A percentile compares a stretch with the other conserved stretches of the same genome.
These are phyloP conservation scores for Silurus asotus DNA, from an alignment of 2,113 vertebrate species.

Conservation along the genomic window DNA sequence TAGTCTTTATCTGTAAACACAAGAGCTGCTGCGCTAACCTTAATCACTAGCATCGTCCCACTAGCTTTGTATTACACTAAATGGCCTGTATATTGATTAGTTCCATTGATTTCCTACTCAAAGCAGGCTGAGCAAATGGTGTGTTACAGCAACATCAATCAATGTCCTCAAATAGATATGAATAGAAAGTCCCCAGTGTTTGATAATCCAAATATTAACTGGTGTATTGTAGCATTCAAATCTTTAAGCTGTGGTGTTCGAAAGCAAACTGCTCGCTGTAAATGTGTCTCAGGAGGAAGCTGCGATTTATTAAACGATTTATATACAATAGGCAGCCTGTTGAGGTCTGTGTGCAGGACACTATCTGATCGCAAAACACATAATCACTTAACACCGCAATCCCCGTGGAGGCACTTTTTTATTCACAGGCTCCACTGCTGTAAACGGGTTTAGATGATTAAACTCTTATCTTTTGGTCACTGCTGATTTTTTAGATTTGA, in stretches of 20 bases:
- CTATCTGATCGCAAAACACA: constrained; percentile 41
- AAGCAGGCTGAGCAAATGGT: not conserved
- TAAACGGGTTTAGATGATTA: constrained; percentile 23
- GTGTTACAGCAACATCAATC: not conserved
- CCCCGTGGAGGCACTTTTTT: constrained; percentile 3
- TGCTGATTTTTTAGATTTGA: not conserved
- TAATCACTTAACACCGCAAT: constrained; percentile 32
- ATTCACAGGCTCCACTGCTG: constrained; percentile 27
- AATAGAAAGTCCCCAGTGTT: not conserved
- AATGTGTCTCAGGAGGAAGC: not conserved
- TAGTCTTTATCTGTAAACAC: too few species aligned
- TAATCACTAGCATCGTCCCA: not conserved
- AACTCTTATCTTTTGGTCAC: constrained; percentile 7
- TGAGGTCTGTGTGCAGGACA: not conserved
- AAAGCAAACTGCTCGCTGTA: not conserved
- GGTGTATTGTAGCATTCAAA: not conserved
- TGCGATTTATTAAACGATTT: not conserved
- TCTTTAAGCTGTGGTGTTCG: not conserved
- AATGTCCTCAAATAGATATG: not conserved
- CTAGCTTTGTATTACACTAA: too few species aligned
- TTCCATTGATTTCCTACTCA: too few species aligned
- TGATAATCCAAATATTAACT: not conserved
- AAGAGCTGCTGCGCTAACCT: too few species aligned
- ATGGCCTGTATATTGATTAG: too few species aligned
- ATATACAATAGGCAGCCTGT: constrained; percentile 61